A percentile compares a stretch with the other conserved stretches of the same genome.
phyloP scores from a whole-genome alignment of 2,113 vertebrate genomes.

The Tor tambroides region DNA sequence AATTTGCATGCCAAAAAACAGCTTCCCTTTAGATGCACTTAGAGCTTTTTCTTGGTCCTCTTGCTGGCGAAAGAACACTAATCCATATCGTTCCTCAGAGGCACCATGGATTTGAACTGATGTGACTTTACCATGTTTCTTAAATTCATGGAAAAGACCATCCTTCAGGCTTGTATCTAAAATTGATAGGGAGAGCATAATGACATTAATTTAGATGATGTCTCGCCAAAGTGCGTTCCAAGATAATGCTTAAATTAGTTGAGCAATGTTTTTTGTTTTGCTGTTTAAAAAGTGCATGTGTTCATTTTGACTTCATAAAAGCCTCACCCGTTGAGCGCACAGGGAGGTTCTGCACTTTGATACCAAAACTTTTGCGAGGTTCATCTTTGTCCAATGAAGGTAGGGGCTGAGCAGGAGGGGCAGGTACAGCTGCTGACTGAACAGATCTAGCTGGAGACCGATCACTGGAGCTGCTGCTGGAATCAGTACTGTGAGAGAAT shows the following conservation, averaged over 20 bases:
- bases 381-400: slow-evolving; percentile 95
- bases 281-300: background rate
- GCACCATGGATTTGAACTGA: slow-evolving; percentile 97
- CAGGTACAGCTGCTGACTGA: slow-evolving; percentile 93
- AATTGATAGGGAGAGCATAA: background rate
- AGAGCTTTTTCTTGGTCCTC: slow-evolving; percentile 98
- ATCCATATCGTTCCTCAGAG: slow-evolving; percentile 95
- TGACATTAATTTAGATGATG: background rate
- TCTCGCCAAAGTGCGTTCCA: no score
- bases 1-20: slow-evolving; percentile 99
- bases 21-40: slow-evolving; percentile 94
- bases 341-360: slow-evolving; percentile 99
- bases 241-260: background rate
- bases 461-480: slow-evolving; percentile 96
- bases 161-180: slow-evolving; percentile 99
- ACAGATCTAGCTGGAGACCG: slow-evolving; percentile 95
- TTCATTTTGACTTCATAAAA: background rate
- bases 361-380: slow-evolving; percentile 97
- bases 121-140: slow-evolving; percentile 98
- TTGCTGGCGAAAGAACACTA: slow-evolving; percentile 98
- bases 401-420: slow-evolving; percentile 88
- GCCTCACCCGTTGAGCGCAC: slow-evolving; percentile 94
- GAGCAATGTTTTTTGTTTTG: background rate
- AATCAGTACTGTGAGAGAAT: slow-evolving; percentile 82
- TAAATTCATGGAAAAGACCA: slow-evolving; percentile 99